phyloP scores from a whole-genome alignment of 2,888 invertebrate genomes.

The Polia nebulosa region DNA sequence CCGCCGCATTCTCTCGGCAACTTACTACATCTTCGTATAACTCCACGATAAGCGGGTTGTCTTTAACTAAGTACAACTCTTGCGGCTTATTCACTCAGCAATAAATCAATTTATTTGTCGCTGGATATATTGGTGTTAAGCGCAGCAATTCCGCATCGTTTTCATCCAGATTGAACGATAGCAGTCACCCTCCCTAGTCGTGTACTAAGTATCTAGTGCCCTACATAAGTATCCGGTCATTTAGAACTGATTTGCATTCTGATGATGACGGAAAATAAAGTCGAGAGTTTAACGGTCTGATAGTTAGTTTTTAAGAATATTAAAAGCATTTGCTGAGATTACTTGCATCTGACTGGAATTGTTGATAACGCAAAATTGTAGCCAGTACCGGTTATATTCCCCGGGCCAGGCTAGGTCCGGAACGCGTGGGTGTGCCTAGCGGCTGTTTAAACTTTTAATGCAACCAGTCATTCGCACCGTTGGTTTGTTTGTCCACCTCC shows the following conservation, averaged over 20 bases:
- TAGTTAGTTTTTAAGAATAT: not conserved
- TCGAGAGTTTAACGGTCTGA: not conserved
- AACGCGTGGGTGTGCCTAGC: slow-evolving; percentile 8
- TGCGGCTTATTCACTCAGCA: slow-evolving; percentile 55
- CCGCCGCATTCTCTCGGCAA: slow-evolving; percentile 13
- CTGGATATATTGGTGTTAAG: slow-evolving; percentile 53
- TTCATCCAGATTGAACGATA: slow-evolving; percentile 54
- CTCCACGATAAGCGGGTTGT: slow-evolving; percentile 41
- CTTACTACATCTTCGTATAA: slow-evolving; percentile 22
- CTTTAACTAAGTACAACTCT: slow-evolving; percentile 37
- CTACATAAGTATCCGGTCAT: slow-evolving; percentile 54
- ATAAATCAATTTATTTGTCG: slow-evolving; percentile 63
- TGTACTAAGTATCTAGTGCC: slow-evolving; percentile 51
- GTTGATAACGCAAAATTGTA: not conserved
- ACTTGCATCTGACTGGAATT: slow-evolving; percentile 12
- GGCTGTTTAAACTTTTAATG: slow-evolving; percentile 10
- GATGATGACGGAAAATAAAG: slow-evolving; percentile 15
- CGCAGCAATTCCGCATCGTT: slow-evolving; percentile 55
- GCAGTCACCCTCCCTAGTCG: slow-evolving; percentile 49
- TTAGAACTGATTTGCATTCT: slow-evolving; percentile 34
- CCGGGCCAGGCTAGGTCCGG: not conserved
- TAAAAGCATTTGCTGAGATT: not conserved
- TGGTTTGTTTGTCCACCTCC: slow-evolving; percentile 15
- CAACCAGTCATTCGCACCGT: slow-evolving; percentile 21
- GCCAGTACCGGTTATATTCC: not conserved